These are phyloP conservation scores for Hofmannophila pseudospretella DNA, from an alignment of 2,888 invertebrate species.

Conservation along the genomic window DNA sequence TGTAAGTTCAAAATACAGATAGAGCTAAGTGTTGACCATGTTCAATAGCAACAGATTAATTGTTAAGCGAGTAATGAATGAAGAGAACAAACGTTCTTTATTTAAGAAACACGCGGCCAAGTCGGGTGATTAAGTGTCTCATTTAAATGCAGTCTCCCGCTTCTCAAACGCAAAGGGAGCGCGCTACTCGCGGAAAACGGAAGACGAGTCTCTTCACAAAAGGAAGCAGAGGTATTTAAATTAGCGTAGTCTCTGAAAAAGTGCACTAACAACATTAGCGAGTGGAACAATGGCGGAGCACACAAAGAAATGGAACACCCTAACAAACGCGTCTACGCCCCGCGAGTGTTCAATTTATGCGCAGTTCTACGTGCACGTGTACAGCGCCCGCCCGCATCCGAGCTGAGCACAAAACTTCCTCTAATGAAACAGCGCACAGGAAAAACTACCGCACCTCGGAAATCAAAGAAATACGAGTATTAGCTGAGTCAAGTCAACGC, in stretches of 20 bases:
- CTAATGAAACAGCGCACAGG: constrained; percentile 22
- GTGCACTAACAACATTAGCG: constrained; percentile 76
- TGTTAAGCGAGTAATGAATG: constrained; percentile 55
- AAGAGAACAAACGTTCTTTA: constrained; percentile 69
- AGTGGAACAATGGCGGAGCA: constrained; percentile 65
- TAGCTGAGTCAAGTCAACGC: constrained; percentile 13
- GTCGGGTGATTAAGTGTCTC: constrained; percentile 76
- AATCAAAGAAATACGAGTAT: constrained; percentile 23
- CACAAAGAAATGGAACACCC: constrained; percentile 61
- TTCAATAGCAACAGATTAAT: constrained; percentile 11
- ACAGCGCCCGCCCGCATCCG: constrained; percentile 14
- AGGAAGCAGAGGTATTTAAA: constrained; percentile 75
- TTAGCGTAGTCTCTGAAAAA: constrained; percentile 75
- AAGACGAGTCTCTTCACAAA: constrained; percentile 72
- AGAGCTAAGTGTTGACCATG: neutral
- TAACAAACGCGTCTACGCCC: constrained; percentile 35
- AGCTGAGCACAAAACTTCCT: constrained; percentile 26
- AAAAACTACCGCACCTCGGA: constrained; percentile 17
- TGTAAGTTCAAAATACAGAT: neutral
- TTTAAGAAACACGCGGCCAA: constrained; percentile 66
- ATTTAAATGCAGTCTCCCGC: constrained; percentile 76
- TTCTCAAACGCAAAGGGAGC: constrained; percentile 72
- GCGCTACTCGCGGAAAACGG: constrained; percentile 70
- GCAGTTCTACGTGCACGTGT: constrained; percentile 11
- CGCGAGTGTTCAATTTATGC: constrained; percentile 21